These are phyloP conservation scores for Actinemys pallida DNA, from an alignment of 2,113 vertebrate species.

Conservation along the genomic window DNA sequence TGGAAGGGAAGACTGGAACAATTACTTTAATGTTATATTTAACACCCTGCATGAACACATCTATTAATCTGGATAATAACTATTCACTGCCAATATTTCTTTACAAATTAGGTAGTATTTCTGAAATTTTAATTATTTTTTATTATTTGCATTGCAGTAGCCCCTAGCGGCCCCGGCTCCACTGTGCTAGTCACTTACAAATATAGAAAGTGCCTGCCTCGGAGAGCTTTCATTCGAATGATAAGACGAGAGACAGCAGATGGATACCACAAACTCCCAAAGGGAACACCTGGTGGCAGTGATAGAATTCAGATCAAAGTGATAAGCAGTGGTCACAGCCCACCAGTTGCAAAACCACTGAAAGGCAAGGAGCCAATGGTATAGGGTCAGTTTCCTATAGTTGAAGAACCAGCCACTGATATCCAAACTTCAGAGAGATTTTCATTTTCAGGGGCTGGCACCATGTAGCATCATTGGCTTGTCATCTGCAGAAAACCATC, in stretches of 20 bases:
- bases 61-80: not conserved
- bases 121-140: not conserved
- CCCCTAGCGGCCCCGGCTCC: not conserved
- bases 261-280: not conserved
- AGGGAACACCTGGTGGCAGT: not conserved
- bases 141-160: not conserved
- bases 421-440: not conserved
- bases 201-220: not conserved
- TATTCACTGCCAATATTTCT: not conserved
- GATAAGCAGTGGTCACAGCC: not conserved
- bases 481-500: not conserved
- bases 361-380: not conserved
- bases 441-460: not conserved
- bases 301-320: not conserved
- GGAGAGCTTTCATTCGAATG: not conserved
- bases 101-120: not conserved
- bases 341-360: not conserved
- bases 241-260: not conserved
- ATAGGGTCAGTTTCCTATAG: not conserved
- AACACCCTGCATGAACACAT: not conserved
- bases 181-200: not conserved
- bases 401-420: not conserved
- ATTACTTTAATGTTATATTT: not conserved
- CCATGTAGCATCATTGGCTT: not conserved
- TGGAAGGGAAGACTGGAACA: not conserved